Evolutionary conservation across 2,797 vertebrate species (phyloP), one percentile per base, ranked within the genome.

Genomic region (Emys orbicularis): DNA sequence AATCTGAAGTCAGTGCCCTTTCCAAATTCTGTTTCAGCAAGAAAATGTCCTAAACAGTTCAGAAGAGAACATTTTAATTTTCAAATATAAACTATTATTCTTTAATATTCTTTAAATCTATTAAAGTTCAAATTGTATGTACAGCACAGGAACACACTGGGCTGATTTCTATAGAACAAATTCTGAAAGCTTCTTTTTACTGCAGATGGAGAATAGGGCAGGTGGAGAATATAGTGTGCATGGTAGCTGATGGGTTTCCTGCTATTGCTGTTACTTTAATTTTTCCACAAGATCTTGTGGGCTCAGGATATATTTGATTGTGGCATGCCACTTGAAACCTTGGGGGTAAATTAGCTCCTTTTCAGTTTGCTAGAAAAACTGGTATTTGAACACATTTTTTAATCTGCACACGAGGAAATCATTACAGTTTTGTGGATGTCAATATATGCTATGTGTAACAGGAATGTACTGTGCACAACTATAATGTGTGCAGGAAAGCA

Each of bases 1-100:
- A 44, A 61, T 92, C 86, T 92, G 83, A 82, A 86, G 54, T 90
- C 29, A 29, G 2, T 95, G 92, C 91, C 83, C 27, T 47, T 61
- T 68, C 83, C 81, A 87, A 76, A 6, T 27, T 84, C 25, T 9
- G 2, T 57, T 96, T 88, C 85, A 29, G 59, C 80, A 94, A 84
- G 8, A 81, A 95, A 61, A 72, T 21, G 25, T 90, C 44, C 86
- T 84, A 18, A 90, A 49, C 27, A 79, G 54, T 47, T 92, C 44
- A 13, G 50, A 57, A 0, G 1, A 49, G 37, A 95, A 76, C 49
- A 95, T 84, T 88, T 87, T 93, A 92, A 59, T 54, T 12, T 86
- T 79, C 82, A 79, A 3, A 83, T 56, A 27, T 93, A 34, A 84
- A 77, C 44, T 89, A 79, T 37, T 90, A 87, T 25, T 86, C 16